A percentile compares a stretch with the other conserved stretches of the same genome.
Evolutionary conservation across 2,888 invertebrate genomes (phyloP).

Genomic region (Congeria kusceri): DNA sequence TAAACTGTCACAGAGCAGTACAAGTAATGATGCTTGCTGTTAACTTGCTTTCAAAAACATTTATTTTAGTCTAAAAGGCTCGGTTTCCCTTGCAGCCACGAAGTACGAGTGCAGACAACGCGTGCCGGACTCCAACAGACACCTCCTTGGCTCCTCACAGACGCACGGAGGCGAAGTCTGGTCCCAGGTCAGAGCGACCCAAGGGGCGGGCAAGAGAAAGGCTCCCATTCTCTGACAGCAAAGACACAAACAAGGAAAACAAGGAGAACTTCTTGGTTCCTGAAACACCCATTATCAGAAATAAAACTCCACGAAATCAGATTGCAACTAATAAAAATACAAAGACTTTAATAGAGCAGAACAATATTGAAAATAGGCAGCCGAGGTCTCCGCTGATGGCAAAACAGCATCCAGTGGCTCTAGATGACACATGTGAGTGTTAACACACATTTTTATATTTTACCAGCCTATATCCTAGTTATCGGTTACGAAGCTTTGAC

Average conservation of each 20-base stretch:
- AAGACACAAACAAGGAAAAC: constrained; percentile 72
- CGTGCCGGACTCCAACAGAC: constrained; percentile 49
- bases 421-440: constrained; percentile 79
- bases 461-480: no score
- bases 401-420: constrained; percentile 70
- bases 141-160: constrained; percentile 22
- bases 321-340: constrained; percentile 20
- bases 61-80: no score
- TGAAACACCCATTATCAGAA: constrained; percentile 81
- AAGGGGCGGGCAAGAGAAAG: constrained; percentile 74
- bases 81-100: constrained; percentile 49
- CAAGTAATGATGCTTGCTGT: no score
- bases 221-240: constrained; percentile 73
- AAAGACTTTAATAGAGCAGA: constrained; percentile 50
- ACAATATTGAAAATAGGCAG: constrained; percentile 55
- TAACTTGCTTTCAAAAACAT: no score
- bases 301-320: constrained; percentile 66
- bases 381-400: constrained; percentile 76
- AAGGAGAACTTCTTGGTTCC: constrained; percentile 83
- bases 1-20: no score
- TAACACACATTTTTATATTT: neutral
- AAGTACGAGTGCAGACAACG: constrained; percentile 68
- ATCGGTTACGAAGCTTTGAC: no score
- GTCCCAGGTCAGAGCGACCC: constrained; percentile 60
- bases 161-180: constrained; percentile 45